Base-by-base conservation (phyloP, 1,140 invertebrate species). In the Hyles vespertilio region DNA sequence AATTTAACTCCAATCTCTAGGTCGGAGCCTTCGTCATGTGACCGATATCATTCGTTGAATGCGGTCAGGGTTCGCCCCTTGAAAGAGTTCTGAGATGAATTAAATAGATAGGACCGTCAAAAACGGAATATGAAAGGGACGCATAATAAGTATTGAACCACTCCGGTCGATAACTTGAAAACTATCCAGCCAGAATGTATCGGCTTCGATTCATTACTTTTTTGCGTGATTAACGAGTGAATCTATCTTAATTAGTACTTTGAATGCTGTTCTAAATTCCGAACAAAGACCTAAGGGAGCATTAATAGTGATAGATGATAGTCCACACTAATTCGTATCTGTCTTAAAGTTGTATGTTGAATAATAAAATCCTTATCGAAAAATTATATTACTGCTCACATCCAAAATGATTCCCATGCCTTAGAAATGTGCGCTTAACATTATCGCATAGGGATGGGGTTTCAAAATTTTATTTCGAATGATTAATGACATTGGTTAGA, bases 81-180 rank as follows among this genome's bases (percentile, higher is more conserved):
- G 77, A 79, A 88, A 87, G 81, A 88, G 80, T 83, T 73, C 72
- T 73, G 63, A 78, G 84, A 88, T 88, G 85, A 85, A 87, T 88
- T 84, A 86, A 88, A 85, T 83, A 84, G 84, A 87, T 87, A 87
- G 79, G 67, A 62, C 67, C 64, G 51, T 77, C 74, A 78, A 84
- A 87, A 87, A 87, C 78, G 77, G 76, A 76, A 78, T 61, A 51
- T 59, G 70, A 72, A 74, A 75, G 75, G 74, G 79, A 40, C 36
- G 8, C 8, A 63, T 65, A 47, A 60, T 40, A 40, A 8, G 36
- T 40, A 40, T 40, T 5, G 8, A 40, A 40, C 5, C 8, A 40
- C 36, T 40, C 36, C 5, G 36, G 8, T 40, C 36, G 36, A 40
- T 40, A 40, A 40, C 8, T 40, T 40, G 36, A 40, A 40, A 40